Conservation (phyloP, 1,140 invertebrate genomes). For the Neodiprion lecontei region DNA sequence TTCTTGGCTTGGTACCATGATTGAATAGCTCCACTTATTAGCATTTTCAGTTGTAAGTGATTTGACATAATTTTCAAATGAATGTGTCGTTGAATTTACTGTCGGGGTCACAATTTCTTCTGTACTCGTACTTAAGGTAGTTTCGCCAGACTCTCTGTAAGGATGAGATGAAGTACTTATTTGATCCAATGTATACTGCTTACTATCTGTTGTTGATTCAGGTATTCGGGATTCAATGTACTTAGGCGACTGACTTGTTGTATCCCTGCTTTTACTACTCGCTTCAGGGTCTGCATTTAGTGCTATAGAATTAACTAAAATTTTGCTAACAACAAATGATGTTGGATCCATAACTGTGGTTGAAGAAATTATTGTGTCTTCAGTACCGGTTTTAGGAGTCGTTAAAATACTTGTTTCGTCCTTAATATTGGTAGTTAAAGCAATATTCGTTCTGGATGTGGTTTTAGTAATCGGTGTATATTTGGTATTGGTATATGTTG, state of each 20-base stretch:
- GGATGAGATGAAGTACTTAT: neutral
- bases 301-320: too few species aligned
- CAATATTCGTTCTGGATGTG: constrained; percentile 3
- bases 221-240: neutral
- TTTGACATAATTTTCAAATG: neutral
- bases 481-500: constrained; percentile 8
- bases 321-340: neutral
- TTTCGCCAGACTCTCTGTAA: neutral
- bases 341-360: neutral
- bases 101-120: neutral
- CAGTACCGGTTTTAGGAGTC: neutral
- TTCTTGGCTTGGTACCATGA: neutral
- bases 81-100: neutral
- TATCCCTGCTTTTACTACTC: neutral
- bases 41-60: neutral
- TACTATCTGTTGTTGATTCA: neutral
- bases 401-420: neutral
- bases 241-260: neutral
- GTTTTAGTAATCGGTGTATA: constrained; percentile 8
- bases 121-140: neutral
- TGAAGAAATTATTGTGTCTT: constrained; percentile 1
- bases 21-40: neutral
- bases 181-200: neutral
- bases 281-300: neutral
- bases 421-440: neutral